Percentiles rank a stretch among this genome's conserved stretches.
phyloP scores from a whole-genome alignment of 2,797 vertebrate species.

The Typhlichthys subterraneus region DNA sequence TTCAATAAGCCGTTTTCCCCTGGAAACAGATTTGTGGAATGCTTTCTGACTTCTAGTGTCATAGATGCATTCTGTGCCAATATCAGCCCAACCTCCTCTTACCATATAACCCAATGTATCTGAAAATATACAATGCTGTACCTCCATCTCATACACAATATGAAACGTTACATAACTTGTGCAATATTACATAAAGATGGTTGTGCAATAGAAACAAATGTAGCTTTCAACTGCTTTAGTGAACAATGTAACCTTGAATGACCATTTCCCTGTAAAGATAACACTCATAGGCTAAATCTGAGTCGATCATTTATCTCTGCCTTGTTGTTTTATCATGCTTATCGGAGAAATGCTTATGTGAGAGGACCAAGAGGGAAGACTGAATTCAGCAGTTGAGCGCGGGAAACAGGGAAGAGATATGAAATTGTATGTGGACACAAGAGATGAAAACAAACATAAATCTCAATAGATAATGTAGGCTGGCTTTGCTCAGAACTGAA shows the following conservation, averaged over 20 bases:
- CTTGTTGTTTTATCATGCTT: conserved; percentile 59
- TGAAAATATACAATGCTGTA: no score
- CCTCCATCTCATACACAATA: no score
- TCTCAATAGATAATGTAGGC: conserved; percentile 38
- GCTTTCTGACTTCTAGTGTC: no score
- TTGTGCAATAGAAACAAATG: not conserved
- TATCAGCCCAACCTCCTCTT: no score
- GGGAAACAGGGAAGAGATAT: conserved; percentile 45
- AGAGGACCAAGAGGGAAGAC: conserved; percentile 45
- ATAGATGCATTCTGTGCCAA: no score
- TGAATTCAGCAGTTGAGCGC: conserved; percentile 54
- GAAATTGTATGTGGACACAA: conserved; percentile 48
- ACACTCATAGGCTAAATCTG: conserved; percentile 52
- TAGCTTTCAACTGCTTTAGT: conserved; percentile 9
- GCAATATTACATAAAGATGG: no score
- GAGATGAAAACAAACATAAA: conserved; percentile 47
- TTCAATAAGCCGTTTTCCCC: no score
- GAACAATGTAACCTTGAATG: conserved; percentile 21
- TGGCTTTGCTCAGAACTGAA: conserved; percentile 9
- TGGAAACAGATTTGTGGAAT: no score
- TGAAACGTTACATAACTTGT: no score
- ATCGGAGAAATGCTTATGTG: conserved; percentile 49
- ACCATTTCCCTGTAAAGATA: conserved; percentile 41
- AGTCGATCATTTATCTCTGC: conserved; percentile 54
- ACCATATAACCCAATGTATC: no score